phyloP scores from a whole-genome alignment of 2,888 invertebrate genomes.

The Tortrix viridana region DNA sequence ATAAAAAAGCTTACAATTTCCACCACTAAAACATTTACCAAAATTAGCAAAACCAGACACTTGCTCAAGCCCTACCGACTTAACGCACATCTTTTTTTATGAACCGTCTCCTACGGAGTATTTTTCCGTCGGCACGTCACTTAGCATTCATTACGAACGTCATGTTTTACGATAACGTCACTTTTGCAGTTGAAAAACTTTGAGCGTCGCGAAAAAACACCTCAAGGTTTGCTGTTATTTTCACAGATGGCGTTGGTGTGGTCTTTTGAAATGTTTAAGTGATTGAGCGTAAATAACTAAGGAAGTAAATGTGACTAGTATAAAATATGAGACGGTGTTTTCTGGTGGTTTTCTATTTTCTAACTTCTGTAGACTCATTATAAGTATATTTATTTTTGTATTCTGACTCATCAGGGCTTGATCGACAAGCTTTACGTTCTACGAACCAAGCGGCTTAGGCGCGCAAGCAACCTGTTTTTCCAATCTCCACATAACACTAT shows the following conservation, averaged over 20 bases:
- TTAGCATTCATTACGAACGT: slow-evolving; percentile 36
- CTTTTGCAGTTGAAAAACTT: slow-evolving; percentile 20
- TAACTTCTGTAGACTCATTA: no score
- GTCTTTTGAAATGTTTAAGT: no score
- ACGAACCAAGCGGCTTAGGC: no score
- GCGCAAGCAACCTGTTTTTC: no score
- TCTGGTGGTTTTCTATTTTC: no score
- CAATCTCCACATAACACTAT: no score
- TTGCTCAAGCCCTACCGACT: neutral
- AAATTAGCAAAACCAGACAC: neutral
- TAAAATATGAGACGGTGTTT: no score
- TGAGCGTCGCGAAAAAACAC: slow-evolving; percentile 7
- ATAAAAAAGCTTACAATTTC: no score
- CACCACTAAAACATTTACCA: neutral
- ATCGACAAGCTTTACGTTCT: no score
- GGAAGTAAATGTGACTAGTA: no score
- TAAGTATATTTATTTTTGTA: no score
- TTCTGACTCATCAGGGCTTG: no score
- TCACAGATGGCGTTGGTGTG: neutral
- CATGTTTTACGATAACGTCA: slow-evolving; percentile 34
- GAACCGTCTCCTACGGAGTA: slow-evolving; percentile 11
- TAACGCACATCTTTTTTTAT: slow-evolving; percentile 24
- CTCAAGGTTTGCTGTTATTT: neutral
- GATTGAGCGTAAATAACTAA: neutral
- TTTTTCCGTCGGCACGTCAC: slow-evolving; percentile 31